A percentile compares a stretch with the other conserved stretches of the same genome.
Evolutionary conservation across 2,797 vertebrate species (phyloP).

Genomic region (Lycodopsis pacificus): DNA sequence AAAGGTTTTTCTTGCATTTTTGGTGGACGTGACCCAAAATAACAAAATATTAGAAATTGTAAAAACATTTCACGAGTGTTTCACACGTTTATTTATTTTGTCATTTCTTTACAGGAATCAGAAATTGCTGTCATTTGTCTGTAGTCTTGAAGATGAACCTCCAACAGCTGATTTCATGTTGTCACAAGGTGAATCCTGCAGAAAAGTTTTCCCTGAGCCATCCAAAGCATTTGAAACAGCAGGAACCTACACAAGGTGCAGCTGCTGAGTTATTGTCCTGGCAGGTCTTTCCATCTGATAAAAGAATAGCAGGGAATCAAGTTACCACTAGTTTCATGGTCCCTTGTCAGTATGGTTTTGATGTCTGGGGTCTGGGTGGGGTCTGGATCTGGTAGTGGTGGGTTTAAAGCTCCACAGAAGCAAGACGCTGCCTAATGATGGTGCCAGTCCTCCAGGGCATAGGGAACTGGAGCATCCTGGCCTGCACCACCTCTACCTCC

Average conservation of each 20-base stretch:
- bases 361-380: slow-evolving; percentile 69
- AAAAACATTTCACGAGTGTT: background rate
- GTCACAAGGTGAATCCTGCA: slow-evolving; percentile 32
- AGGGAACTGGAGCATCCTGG: slow-evolving; percentile 81
- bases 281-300: slow-evolving; percentile 38
- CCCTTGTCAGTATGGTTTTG: slow-evolving; percentile 76
- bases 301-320: slow-evolving; percentile 76
- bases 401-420: slow-evolving; percentile 75
- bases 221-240: slow-evolving; percentile 50
- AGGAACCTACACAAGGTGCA: slow-evolving; percentile 51
- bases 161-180: slow-evolving; percentile 13
- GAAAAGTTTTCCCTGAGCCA: slow-evolving; percentile 18
- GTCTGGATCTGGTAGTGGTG: slow-evolving; percentile 68
- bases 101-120: background rate
- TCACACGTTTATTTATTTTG: background rate
- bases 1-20: slow-evolving; percentile 29
- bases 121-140: background rate
- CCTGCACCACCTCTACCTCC: slow-evolving; percentile 81
- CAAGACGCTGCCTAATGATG: slow-evolving; percentile 81
- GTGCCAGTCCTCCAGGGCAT: slow-evolving; percentile 85
- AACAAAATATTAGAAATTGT: background rate
- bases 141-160: slow-evolving; percentile 10
- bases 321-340: slow-evolving; percentile 82
- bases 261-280: slow-evolving; percentile 56
- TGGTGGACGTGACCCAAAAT: background rate